Base-by-base conservation (phyloP, 2,113 vertebrate genomes). In the Oxygymnocypris stewartii region DNA sequence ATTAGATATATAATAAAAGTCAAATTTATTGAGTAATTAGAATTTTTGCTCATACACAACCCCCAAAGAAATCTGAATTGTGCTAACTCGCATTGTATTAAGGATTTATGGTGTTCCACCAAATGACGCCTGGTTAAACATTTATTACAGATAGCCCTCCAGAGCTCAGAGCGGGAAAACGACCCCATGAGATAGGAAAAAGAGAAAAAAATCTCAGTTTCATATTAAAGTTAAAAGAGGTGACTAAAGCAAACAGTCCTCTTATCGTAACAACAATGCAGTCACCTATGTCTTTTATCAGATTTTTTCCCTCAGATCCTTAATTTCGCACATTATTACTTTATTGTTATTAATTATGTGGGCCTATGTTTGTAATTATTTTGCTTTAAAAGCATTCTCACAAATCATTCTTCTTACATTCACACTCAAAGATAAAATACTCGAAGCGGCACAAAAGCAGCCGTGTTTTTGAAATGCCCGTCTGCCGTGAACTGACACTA, bases 41-140 rank as follows among this genome's bases (percentile, higher is more conserved):
- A 14, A 13, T 42, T 35, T 75, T 42, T 51, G 12, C 37, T 76
- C 42, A 75, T 16, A 28, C 20, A 40, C 16, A 37, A 37, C 35
- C 61, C 20, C 23, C 10, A 75, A 47, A 75, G 0, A 47, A 25
- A 23, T 6, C 6, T 44, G 1, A 44, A 74, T 6, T n/a, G 20
- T 3, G 35, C 35, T 11, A 42, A 42, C 9, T 40, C 18, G 42
- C 23, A 14, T 47, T 75, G 42, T 47, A 75, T 75, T 25, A 75
- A 25, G 4, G 42, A 1, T 25, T 75, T 47, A 23, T 25, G 12
- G 73, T 37, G 80, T 87, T 87, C 79, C 82, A 79, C 77, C 65
- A 88, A 87, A 88, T 67, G 74, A 84, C 63, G 73, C 49, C 25
- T 69, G 78, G 85, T 90, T 88, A 89, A 86, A 90, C 78, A 88